phyloP scores from a whole-genome alignment of 2,888 invertebrate genomes.

The Amblyjoppa proteus region DNA sequence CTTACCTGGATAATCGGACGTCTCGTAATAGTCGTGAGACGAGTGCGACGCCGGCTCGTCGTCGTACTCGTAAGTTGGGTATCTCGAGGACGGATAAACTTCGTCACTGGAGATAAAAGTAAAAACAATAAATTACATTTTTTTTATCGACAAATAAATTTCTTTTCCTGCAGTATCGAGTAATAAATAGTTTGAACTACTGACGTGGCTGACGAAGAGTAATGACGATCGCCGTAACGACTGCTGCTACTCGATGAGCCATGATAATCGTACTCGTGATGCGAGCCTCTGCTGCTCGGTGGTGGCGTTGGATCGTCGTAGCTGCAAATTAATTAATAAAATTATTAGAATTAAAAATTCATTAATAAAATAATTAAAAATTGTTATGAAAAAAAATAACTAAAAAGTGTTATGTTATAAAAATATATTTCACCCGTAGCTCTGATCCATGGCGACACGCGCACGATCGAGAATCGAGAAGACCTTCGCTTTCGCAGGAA shows the following conservation, averaged over 20 bases:
- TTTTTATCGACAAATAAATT: conserved; percentile 15
- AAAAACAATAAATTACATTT: conserved; percentile 2
- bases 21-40: conserved; percentile 85
- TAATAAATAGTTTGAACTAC: conserved; percentile 63
- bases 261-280: conserved; percentile 84
- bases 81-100: conserved; percentile 79
- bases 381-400: conserved; percentile 1
- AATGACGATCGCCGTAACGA: conserved; percentile 82
- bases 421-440: conserved; percentile 86
- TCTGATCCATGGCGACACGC: conserved; percentile 93
- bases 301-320: conserved; percentile 75
- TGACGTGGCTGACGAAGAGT: conserved; percentile 80
- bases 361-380: conserved; percentile 41
- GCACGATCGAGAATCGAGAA: conserved; percentile 94
- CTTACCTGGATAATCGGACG: conserved; percentile 85
- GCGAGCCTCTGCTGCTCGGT: conserved; percentile 76
- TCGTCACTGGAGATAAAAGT: conserved; percentile 74
- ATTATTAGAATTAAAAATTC: conserved; percentile 60
- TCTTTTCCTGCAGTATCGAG: not conserved
- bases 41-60: conserved; percentile 82
- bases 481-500: conserved; percentile 92
- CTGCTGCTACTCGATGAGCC: conserved; percentile 79
- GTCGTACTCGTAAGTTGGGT: conserved; percentile 82
- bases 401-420: conserved; percentile 17
- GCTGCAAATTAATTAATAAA: conserved; percentile 70